Conservation (phyloP, 2,888 invertebrate species). For the Trilocha varians region DNA sequence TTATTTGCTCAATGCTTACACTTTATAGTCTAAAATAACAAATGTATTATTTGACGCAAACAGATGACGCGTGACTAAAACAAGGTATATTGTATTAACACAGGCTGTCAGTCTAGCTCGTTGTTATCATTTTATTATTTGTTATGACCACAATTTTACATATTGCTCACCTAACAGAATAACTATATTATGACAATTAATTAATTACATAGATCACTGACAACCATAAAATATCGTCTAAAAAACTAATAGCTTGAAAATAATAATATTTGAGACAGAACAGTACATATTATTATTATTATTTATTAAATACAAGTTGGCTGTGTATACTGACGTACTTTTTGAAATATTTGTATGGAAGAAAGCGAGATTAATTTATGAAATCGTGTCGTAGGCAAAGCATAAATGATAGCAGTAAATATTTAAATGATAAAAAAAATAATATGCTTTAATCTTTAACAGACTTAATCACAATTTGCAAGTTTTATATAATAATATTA, state of each 20-base stretch:
- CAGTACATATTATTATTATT: neutral
- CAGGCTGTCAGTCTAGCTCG: no score
- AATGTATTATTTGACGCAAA: neutral
- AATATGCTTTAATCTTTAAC: neutral
- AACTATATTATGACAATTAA: no score
- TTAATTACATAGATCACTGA: no score
- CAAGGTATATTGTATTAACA: no score
- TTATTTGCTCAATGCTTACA: slow-evolving; percentile 57
- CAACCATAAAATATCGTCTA: no score
- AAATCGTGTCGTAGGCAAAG: neutral
- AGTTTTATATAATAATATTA: neutral
- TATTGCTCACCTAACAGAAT: no score
- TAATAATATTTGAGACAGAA: neutral
- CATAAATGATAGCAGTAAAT: neutral
- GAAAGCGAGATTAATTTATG: neutral
- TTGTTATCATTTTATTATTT: no score
- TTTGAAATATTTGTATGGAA: neutral
- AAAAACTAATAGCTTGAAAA: no score
- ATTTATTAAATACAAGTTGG: neutral
- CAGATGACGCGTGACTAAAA: no score
- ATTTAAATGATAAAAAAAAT: neutral
- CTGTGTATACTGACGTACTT: neutral
- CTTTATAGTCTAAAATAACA: slow-evolving; percentile 45
- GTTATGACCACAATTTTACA: no score
- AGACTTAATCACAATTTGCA: neutral